Base-by-base conservation (phyloP, 2,113 vertebrate genomes). In the Lichenostomus cassidix region DNA sequence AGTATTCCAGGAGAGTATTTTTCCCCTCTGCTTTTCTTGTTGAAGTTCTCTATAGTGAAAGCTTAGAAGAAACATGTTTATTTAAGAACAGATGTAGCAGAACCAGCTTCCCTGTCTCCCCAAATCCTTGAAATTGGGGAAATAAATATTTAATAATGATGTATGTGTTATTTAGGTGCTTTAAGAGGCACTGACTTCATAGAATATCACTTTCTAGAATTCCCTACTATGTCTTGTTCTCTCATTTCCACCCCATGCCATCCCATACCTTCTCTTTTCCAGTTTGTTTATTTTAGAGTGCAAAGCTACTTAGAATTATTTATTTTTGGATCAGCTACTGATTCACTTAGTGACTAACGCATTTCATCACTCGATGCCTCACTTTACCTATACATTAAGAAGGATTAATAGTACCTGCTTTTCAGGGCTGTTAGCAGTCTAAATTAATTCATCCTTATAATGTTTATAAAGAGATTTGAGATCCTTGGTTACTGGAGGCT, bases 371-470 rank as follows among this genome's bases (percentile, higher is more conserved):
- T 90, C 13, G 5, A 68, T 95, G 88, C 90, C 88, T 96, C 86
- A 89, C 80, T 96, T 96, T 96, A 96, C 93, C 93, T 94, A 69
- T 94, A 96, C 80, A 92, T 97, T 96, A 96, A 95, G 90, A 83
- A 90, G 94, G 94, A 95, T 97, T 97, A 96, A 95, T 89, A 73
- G 69, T 94, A 96, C 92, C 83, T 91, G 77, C 73, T 88, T 96
- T 96, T 94, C 88, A 93, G 65, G 85, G 79, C 71, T 94, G 88
- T 87, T 96, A 89, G 83, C 70, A 83, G 90, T 52, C 49, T 87
- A 87, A 95, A 94, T 95, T 87, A 95, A 93, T 94, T 96, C 73
- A 81, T 92, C 74, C 86, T 95, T 95, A 86, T 60, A 88, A 86
- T 82, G 83, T 91, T 96, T 95, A 91, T 93, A 95, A 94, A 95